Base-by-base conservation (phyloP, 2,888 invertebrate species). In the Drosophila monieri region DNA sequence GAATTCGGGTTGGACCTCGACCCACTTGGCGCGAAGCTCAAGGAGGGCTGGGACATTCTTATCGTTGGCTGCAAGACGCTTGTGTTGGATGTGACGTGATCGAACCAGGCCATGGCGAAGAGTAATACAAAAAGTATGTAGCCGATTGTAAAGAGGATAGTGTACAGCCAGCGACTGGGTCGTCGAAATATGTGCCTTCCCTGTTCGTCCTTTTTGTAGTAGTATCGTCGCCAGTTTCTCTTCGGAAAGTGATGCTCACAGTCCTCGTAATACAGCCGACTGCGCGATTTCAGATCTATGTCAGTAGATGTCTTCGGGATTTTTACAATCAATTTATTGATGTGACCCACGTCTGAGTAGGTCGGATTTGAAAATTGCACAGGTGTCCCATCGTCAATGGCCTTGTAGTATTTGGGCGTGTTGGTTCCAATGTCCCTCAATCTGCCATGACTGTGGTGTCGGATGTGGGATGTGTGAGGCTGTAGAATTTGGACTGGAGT, bases 211-310 rank as follows among this genome's bases (percentile, higher is more conserved):
- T 58, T 8, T 8, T 74, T 49, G 39, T 37, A 70, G 3, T 72
- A 25, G 2, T 48, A 32, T 0, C 44, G 39, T 1, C 58, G 49
- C 64, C 69, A 55, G 3, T 6, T 1, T 0, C 9, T 23, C 0
- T 0, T 5, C 0, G 78, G 83, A 59, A 86, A 86, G 65, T 84
- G 83, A 46, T 70, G 54, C 32, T 71, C 23, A 12, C 73, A 80
- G 12, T 60, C 68, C 0, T 21, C 6, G 51, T 86, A 84, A 44
- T 53, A 46, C 0, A 30, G 2, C 1, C 84, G 66, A 1, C 10
- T n/a, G 0, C 18, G 39, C 8, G 39, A 41, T 1, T 41, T 10
- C 9, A 41, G 1, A 3, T 18, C 15, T 3, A 18, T 4, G 15
- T 8, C 23, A 15, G 8, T 23, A 15, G 6, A 37, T 75, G 77